Evolutionary conservation across 1,140 invertebrate genomes (phyloP), one percentile per base, ranked within the genome.

Genomic region (Acromyrmex echinatior): DNA sequence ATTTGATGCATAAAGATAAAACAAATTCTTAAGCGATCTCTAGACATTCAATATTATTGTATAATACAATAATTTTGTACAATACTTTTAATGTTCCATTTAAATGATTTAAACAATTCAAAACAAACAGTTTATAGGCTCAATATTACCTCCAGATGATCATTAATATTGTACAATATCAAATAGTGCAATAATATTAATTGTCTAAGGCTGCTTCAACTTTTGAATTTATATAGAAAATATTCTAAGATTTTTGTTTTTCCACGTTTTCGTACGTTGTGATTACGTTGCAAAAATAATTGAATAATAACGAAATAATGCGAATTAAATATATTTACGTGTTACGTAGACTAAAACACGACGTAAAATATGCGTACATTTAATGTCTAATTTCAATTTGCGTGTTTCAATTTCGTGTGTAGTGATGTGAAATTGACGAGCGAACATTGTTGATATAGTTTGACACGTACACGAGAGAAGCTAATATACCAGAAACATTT

Each of bases 401-500:
- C 49, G 28, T 76, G 45, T 45, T 73, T 73, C 18, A 31, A 76
- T 56, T 70, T 68, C 28, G 31, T 25, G 56, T 76, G 70, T n/a
- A 62, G 39, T 45, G 58, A 63, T 74, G 58, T 58, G 28, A 51
- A 74, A 84, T 84, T 63, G 70, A 74, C 71, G 80, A 7, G n/a
- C 56, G 21, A 81, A 58, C 66, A 58, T 71, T 65, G 81, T 80
- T 73, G 81, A 60, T 51, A 21, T 10, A 56, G 66, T 68, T 14
- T 62, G 77, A 87, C 66, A 56, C 65, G 63, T 16, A 39, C 21
- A 79, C 62, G 60, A 25, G 74, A 56, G 77, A 49, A 60, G 81
- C 76, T 86, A 63, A 84, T 84, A 84, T 49, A 76, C 70, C 58
- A 62, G 25, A 84, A 84, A 84, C 80, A 51, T 76, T 74, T 76